Conservation (phyloP, 2,113 vertebrate species). For the Gasterosteus aculeatus region DNA sequence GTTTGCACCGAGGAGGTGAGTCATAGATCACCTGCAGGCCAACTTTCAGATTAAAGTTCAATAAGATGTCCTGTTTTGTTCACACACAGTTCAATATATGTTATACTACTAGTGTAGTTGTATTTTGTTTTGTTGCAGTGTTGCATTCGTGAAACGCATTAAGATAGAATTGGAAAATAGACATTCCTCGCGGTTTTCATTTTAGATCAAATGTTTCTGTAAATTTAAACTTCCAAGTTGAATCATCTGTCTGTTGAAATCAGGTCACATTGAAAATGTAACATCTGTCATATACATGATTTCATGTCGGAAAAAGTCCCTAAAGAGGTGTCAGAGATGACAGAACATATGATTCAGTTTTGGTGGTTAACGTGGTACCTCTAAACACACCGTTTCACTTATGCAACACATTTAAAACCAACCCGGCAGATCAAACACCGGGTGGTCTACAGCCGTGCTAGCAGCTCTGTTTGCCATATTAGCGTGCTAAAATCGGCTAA, state of each 20-base stretch:
- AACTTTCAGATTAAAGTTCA: constrained; percentile 6
- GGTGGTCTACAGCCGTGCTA: background rate
- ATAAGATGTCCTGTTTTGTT: background rate
- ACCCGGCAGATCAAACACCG: background rate
- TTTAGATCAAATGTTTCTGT: background rate
- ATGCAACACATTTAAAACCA: background rate
- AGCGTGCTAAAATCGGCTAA: background rate
- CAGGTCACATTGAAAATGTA: background rate
- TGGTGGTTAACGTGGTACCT: background rate
- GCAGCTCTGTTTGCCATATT: background rate
- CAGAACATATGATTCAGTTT: background rate
- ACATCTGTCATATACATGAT: background rate
- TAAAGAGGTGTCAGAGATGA: background rate
- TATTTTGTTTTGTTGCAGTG: background rate
- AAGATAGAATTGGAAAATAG: background rate
- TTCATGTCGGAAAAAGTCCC: background rate
- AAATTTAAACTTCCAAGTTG: background rate
- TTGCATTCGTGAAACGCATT: background rate
- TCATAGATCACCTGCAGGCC: constrained; percentile 28
- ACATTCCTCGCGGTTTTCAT: background rate
- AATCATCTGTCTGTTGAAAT: background rate
- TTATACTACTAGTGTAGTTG: no score
- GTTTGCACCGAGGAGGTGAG: constrained; percentile 2
- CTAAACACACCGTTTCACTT: background rate
- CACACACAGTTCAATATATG: background rate